Percentiles rank a stretch among this genome's conserved stretches.
Evolutionary conservation across 2,888 invertebrate species (phyloP).

Genomic region (Mayetiola destructor): DNA sequence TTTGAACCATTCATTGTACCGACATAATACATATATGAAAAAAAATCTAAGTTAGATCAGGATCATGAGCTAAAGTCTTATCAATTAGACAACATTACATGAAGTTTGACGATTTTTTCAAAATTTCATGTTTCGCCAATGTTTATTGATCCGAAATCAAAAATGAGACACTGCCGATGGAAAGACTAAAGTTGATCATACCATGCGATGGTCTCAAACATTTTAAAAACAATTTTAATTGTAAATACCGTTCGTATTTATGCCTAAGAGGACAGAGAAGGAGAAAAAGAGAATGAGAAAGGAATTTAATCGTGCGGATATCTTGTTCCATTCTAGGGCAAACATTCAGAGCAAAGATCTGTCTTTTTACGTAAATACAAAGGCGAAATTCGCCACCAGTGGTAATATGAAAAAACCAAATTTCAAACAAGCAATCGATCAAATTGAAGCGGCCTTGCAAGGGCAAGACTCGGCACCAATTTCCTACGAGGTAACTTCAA

Average conservation of each 20-base stretch:
- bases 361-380: constrained; percentile 64
- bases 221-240: constrained; percentile 15
- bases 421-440: constrained; percentile 75
- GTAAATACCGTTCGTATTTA: too few species aligned
- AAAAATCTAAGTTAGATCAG: too few species aligned
- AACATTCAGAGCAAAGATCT: constrained; percentile 72
- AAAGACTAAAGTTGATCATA: constrained; percentile 11
- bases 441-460: constrained; percentile 67
- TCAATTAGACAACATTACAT: too few species aligned
- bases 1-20: background rate
- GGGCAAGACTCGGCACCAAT: constrained; percentile 39
- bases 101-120: too few species aligned
- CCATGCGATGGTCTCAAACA: constrained; percentile 24
- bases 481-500: background rate
- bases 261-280: background rate
- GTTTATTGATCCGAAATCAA: constrained; percentile 15
- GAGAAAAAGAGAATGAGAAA: background rate
- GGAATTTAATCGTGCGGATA: constrained; percentile 15
- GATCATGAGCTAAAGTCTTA: too few species aligned
- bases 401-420: constrained; percentile 62
- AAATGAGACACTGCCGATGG: constrained; percentile 14
- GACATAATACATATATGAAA: too few species aligned
- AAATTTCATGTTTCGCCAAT: background rate
- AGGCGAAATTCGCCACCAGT: constrained; percentile 53
- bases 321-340: constrained; percentile 37